Evolutionary conservation across 2,113 vertebrate species (phyloP), one percentile per base, ranked within the genome.

Genomic region (Gasterosteus aculeatus): DNA sequence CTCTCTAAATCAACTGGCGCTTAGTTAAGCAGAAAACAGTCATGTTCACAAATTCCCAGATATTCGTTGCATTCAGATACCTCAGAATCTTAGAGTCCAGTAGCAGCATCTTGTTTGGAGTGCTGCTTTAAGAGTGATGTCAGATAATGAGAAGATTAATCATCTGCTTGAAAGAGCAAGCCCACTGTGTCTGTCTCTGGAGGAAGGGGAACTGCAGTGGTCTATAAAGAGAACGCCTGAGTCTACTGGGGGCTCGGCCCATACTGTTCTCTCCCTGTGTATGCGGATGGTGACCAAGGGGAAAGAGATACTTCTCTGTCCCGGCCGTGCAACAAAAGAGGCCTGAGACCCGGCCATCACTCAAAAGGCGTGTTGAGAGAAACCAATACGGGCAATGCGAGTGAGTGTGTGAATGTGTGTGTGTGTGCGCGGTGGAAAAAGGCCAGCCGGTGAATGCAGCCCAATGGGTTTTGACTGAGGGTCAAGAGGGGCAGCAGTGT

Each of bases 61-160:
- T 58, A 47, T 39, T 63, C 31, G 0, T 18, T 19, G 7, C 39
- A 47, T 76, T 62, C 22, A 39, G 7, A 75, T 72, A 35, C 47
- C 7, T 3, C 14, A 7, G 31, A 38, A 54, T 78, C 59, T 72
- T 33, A 63, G 12, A 22, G 41, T 31, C 15, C 26, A 42, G n/a
- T 46, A 59, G 33, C 26, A 61, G 39, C 66, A 72, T 64, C 54
- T 44, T 41, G 72, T 81, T 80, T 82, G 74, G 82, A 83, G 82
- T 31, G 38, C 68, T 70, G 77, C 83, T 87, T 86, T 86, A 82
- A 87, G 78, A 84, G 85, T 72, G 78, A 84, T 91, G 78, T 86
- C 81, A 87, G 72, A 80, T 92, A 92, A 94, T 90, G 85, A 93
- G 87, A 89, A 91, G 88, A 93, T 91, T 87, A 92, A 92, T 91